Evolutionary conservation across 2,888 invertebrate species (phyloP), one percentile per base, ranked within the genome.

Genomic region (Drosophila glabriapex): DNA sequence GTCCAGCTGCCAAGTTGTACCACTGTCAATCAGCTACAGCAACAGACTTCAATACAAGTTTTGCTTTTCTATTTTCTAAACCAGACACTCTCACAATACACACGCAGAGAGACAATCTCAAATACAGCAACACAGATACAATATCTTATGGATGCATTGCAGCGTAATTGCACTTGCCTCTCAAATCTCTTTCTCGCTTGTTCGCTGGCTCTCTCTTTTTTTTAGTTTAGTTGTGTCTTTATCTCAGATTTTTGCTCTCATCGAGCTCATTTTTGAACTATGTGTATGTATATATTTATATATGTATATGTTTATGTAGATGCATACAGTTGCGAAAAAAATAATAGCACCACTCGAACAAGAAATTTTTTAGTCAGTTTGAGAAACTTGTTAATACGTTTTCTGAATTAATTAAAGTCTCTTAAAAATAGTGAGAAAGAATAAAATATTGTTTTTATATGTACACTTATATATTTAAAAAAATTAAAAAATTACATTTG

Each of bases 101-200:
- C 31, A 63, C 35, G 39, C 52, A 63, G 28, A 56, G 50, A 65
- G 31, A 59, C 14, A 56, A 4, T 19, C 12, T 53, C 52, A 55
- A 46, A 50, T 31, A 73, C 65, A 66, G 67, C 65, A 25, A 58
- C 68, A 66, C 71, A 89, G 80, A 85, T 85, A 89, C 85, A 82
- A 83, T 88, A 88, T 90, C 90, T 88, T 90, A 73, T 78, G 68
- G 75, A 80, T 85, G 88, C 89, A 88, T 85, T 85, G 63, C 88
- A 85, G 90, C 85, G 85, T 80, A 83, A 78, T 88, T 88, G 88
- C 76, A 85, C 61, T 58, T 80, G 75, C 82, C 74, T 77, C 66
- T 68, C 74, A 74, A 65, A 77, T 63, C 61, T 54, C 52, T 66
- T 58, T 50, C 58, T 50, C 25, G 35, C 31, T 37, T 63, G 46